phyloP scores from a whole-genome alignment of 2,888 invertebrate genomes.

The Plagodis dolabraria region DNA sequence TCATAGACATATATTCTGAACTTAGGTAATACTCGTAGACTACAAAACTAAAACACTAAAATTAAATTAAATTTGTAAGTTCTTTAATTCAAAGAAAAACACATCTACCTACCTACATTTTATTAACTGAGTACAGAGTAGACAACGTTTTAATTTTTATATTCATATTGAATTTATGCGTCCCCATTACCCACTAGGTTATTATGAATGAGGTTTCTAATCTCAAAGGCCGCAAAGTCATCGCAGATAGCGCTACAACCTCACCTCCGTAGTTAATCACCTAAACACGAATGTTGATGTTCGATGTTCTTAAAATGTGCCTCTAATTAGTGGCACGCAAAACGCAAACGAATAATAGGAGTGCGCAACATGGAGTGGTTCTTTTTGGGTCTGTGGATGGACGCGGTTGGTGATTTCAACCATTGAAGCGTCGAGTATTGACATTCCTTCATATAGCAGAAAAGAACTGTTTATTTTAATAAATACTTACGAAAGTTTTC shows the following conservation, averaged over 20 bases:
- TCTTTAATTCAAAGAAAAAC: too few species aligned
- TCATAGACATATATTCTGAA: too few species aligned
- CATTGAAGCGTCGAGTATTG: too few species aligned
- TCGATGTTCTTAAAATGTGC: constrained; percentile 54
- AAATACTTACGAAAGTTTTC: too few species aligned
- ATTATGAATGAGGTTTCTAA: constrained; percentile 30
- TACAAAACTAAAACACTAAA: too few species aligned
- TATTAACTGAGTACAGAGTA: constrained; percentile 18
- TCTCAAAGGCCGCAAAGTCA: constrained; percentile 33
- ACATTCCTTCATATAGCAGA: too few species aligned
- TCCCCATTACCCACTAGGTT: constrained; percentile 14
- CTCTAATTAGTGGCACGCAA: constrained; percentile 67
- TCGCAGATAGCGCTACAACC: constrained; percentile 31
- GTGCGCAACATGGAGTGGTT: constrained; percentile 30
- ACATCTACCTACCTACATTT: neutral
- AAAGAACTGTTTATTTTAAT: too few species aligned
- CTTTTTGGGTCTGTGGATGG: constrained; percentile 8
- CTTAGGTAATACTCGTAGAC: too few species aligned
- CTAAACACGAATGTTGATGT: constrained; percentile 41
- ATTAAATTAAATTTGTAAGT: too few species aligned
- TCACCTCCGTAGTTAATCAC: neutral
- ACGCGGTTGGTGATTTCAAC: neutral
- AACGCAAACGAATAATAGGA: constrained; percentile 38
- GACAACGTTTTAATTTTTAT: constrained; percentile 11
- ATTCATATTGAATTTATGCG: constrained; percentile 14